Percentiles rank a stretch among this genome's conserved stretches.
Conservation (phyloP, 2,797 vertebrate genomes). For the Pseudocheirus occidentalis region DNA sequence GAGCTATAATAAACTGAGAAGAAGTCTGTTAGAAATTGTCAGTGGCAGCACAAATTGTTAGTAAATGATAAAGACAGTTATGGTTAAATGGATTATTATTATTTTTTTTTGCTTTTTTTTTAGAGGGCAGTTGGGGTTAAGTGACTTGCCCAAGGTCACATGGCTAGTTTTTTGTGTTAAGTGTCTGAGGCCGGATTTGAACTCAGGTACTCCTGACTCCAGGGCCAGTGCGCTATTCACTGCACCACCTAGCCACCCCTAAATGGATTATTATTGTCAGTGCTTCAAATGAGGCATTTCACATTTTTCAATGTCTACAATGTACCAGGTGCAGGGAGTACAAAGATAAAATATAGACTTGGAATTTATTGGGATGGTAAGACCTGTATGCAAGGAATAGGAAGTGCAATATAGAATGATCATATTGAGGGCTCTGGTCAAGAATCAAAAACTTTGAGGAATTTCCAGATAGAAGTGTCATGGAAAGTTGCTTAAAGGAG, state of each 20-base stretch:
- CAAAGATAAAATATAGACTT: background rate
- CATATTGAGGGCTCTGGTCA: background rate
- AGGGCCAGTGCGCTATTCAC: no score
- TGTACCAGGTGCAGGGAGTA: background rate
- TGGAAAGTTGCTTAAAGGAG: background rate
- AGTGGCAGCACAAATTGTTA: background rate
- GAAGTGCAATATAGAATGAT: background rate
- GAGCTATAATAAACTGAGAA: background rate
- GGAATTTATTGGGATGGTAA: background rate
- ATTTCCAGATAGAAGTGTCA: background rate
- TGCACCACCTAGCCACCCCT: no score
- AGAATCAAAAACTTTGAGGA: background rate
- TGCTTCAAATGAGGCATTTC: background rate
- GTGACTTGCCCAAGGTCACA: no score
- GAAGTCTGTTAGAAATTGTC: background rate
- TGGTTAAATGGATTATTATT: background rate
- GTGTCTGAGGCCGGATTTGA: no score
- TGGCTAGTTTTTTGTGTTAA: no score
- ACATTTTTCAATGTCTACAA: background rate
- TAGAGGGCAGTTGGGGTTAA: no score
- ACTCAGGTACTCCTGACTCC: no score
- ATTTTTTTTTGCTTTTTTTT: no score
- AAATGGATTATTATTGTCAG: background rate
- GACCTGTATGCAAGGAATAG: background rate
- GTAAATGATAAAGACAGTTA: background rate